Conservation (phyloP, 1,140 invertebrate genomes). For the Pararge aegeria region DNA sequence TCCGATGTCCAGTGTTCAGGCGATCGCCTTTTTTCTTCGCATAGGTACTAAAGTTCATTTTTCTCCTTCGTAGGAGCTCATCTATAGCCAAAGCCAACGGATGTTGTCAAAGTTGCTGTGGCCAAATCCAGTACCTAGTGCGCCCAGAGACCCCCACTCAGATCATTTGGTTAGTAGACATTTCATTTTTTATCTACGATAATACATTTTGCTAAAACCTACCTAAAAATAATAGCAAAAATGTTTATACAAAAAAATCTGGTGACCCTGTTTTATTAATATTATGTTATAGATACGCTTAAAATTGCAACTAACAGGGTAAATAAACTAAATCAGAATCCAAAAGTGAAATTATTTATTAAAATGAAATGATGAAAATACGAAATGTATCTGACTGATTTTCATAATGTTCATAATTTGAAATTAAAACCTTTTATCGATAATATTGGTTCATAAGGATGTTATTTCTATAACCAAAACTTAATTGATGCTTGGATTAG, state of each 20-base stretch:
- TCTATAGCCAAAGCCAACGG: slow-evolving; percentile 79
- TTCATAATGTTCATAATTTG: no score
- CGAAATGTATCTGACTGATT: no score
- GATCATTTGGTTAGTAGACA: slow-evolving; percentile 78
- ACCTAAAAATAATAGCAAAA: slow-evolving; percentile 6
- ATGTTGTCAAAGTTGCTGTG: slow-evolving; percentile 79
- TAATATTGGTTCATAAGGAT: no score
- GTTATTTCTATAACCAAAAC: no score
- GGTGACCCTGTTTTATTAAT: no score
- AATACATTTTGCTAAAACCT: background rate
- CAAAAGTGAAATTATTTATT: no score
- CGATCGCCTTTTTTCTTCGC: slow-evolving; percentile 46
- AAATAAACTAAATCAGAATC: no score
- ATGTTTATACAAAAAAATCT: background rate
- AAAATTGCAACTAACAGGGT: no score
- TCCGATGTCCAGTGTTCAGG: slow-evolving; percentile 42
- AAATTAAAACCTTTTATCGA: no score
- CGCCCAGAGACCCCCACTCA: slow-evolving; percentile 74
- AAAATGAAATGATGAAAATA: no score
- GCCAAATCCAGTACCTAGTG: slow-evolving; percentile 74
- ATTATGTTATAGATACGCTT: no score
- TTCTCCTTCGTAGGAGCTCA: slow-evolving; percentile 78
- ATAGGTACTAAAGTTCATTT: slow-evolving; percentile 64
- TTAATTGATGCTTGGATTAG: no score
- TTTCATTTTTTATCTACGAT: slow-evolving; percentile 59